These are phyloP conservation scores for Peromyscus maniculatus DNA, from an alignment of 2,113 vertebrate species.

Conservation along the genomic window DNA sequence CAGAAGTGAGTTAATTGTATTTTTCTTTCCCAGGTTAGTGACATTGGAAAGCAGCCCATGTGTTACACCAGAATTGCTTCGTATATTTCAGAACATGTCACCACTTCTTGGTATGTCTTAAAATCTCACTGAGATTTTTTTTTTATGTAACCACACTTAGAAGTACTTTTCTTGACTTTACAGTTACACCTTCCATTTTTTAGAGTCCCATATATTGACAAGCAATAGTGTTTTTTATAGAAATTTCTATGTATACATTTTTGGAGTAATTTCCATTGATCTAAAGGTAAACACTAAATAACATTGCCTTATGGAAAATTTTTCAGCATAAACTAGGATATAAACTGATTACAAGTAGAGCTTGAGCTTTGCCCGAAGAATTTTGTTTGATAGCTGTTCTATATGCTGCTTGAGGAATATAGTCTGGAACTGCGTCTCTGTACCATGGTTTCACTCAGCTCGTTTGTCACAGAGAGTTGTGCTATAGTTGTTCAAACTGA, in stretches of 20 bases:
- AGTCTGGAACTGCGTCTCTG: neutral
- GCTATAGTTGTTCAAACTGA: slow-evolving; percentile 31
- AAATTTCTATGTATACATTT: neutral
- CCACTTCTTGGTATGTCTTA: slow-evolving; percentile 93
- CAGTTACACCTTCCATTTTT: slow-evolving; percentile 20
- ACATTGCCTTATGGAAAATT: neutral
- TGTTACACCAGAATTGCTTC: slow-evolving; percentile 94
- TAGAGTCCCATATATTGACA: neutral
- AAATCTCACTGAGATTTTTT: neutral
- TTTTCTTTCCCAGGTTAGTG: slow-evolving; percentile 92
- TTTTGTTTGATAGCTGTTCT: neutral
- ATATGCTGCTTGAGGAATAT: neutral
- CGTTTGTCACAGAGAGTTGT: slow-evolving; percentile 35
- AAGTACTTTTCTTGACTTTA: neutral
- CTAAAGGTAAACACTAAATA: slow-evolving; percentile 41
- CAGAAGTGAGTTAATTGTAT: slow-evolving; percentile 28
- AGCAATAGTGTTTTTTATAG: slow-evolving; percentile 16
- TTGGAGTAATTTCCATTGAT: slow-evolving; percentile 43
- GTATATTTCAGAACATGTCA: slow-evolving; percentile 99
- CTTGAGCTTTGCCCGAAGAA: neutral
- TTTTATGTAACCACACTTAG: neutral
- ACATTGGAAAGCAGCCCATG: slow-evolving; percentile 96
- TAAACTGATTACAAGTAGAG: slow-evolving; percentile 16
- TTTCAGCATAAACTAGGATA: slow-evolving; percentile 5
- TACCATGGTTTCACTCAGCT: neutral